Percentiles rank a stretch among this genome's conserved stretches.
Evolutionary conservation across 2,888 invertebrate species (phyloP).

Genomic region (Salticus scenicus): DNA sequence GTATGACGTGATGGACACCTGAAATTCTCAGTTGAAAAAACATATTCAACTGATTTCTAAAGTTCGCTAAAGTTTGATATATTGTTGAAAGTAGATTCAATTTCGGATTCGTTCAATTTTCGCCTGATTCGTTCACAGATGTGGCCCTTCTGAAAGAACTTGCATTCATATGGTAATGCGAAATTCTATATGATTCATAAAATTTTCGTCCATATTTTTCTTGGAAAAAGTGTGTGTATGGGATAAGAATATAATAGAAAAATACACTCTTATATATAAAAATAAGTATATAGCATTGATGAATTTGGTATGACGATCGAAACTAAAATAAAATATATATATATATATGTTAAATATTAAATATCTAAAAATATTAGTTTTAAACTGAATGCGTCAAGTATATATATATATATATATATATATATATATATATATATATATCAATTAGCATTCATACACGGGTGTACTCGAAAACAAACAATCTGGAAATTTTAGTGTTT

Average conservation of each 20-base stretch:
- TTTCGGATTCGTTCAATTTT: neutral
- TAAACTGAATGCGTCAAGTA: too few relatives aligned
- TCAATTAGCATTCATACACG: too few relatives aligned
- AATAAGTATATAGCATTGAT: neutral
- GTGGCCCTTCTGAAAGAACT: neutral
- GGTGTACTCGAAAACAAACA: too few relatives aligned
- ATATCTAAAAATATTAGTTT: too few relatives aligned
- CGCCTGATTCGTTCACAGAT: neutral
- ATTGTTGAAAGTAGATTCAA: neutral
- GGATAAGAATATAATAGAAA: neutral
- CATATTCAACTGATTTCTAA: too few relatives aligned
- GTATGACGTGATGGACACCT: too few relatives aligned
- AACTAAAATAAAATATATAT: too few relatives aligned
- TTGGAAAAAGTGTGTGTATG: neutral
- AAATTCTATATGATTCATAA: slow-evolving; percentile 16
- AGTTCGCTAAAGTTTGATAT: neutral
- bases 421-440: too few relatives aligned
- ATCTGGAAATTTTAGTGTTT: too few relatives aligned
- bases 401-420: too few relatives aligned
- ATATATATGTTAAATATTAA: too few relatives aligned
- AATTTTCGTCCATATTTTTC: neutral
- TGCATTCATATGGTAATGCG: slow-evolving; percentile 7
- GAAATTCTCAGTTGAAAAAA: too few relatives aligned
- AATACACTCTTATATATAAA: neutral
- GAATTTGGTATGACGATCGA: neutral